Evolutionary conservation across 1,140 invertebrate species (phyloP).

Genomic region (Heliconius eleuchia): DNA sequence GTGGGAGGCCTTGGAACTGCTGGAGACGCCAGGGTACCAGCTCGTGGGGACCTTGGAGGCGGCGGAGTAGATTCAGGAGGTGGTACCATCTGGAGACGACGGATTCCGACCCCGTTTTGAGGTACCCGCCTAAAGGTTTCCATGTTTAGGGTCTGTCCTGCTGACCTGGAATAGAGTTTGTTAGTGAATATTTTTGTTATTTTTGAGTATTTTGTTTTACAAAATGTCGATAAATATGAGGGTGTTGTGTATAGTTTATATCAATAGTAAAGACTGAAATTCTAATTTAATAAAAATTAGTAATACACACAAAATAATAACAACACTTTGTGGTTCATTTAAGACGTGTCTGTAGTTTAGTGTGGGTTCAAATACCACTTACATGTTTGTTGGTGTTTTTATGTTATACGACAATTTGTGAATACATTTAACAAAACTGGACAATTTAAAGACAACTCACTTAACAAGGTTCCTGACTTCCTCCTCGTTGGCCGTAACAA

Average conservation of each 20-base stretch:
- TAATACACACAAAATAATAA: too few relatives aligned
- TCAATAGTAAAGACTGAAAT: too few relatives aligned
- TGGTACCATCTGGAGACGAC: slow-evolving; percentile 57
- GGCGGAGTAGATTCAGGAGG: slow-evolving; percentile 61
- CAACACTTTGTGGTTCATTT: too few relatives aligned
- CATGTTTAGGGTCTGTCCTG: slow-evolving; percentile 86
- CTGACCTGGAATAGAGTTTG: slow-evolving; percentile 78
- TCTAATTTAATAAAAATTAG: too few relatives aligned
- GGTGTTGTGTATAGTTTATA: too few relatives aligned
- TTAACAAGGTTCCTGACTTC: slow-evolving; percentile 91
- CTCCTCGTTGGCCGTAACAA: slow-evolving; percentile 90
- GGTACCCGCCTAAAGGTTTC: slow-evolving; percentile 88
- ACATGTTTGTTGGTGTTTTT: too few relatives aligned
- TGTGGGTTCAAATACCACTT: too few relatives aligned
- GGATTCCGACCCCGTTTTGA: slow-evolving; percentile 62
- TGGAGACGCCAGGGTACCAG: slow-evolving; percentile 58
- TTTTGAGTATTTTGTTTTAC: neutral
- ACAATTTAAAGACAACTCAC: slow-evolving; percentile 70
- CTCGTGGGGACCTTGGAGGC: slow-evolving; percentile 59
- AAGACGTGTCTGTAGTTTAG: too few relatives aligned
- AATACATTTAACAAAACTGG: too few relatives aligned
- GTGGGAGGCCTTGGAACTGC: slow-evolving; percentile 78
- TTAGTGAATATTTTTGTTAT: neutral
- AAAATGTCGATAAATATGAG: neutral
- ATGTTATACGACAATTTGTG: too few relatives aligned